Percentiles rank a stretch among this genome's conserved stretches.
Evolutionary conservation across 1,140 invertebrate genomes (phyloP).

Genomic region (Sipha flava): DNA sequence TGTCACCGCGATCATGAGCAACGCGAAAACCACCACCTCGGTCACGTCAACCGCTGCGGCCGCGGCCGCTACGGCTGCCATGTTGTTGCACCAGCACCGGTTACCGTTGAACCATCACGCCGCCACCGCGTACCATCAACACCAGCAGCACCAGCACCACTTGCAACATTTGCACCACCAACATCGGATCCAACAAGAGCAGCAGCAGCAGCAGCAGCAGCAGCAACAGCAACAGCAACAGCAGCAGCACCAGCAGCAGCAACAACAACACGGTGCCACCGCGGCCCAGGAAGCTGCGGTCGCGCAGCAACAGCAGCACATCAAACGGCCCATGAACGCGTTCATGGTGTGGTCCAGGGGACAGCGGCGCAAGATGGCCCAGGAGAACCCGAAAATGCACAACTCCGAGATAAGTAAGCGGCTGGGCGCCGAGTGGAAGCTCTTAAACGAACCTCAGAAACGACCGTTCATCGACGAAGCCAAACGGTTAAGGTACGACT

Average conservation of each 20-base stretch:
- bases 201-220: background rate
- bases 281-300: background rate
- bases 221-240: background rate
- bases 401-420: conserved; percentile 90
- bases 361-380: conserved; percentile 88
- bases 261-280: background rate
- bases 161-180: background rate
- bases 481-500: conserved; percentile 76
- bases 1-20: too few species aligned
- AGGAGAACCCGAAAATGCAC: conserved; percentile 97
- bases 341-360: conserved; percentile 90
- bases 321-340: conserved; percentile 85
- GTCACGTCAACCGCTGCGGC: background rate
- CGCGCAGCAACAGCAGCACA: conserved; percentile 53
- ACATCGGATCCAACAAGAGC: background rate
- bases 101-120: background rate
- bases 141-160: background rate
- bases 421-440: conserved; percentile 82
- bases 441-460: conserved; percentile 77
- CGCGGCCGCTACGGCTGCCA: background rate
- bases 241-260: background rate
- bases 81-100: background rate
- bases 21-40: background rate
- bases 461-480: conserved; percentile 96
- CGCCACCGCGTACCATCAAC: background rate